Conservation (phyloP, 2,113 vertebrate species). For the Prunella fulvescens region DNA sequence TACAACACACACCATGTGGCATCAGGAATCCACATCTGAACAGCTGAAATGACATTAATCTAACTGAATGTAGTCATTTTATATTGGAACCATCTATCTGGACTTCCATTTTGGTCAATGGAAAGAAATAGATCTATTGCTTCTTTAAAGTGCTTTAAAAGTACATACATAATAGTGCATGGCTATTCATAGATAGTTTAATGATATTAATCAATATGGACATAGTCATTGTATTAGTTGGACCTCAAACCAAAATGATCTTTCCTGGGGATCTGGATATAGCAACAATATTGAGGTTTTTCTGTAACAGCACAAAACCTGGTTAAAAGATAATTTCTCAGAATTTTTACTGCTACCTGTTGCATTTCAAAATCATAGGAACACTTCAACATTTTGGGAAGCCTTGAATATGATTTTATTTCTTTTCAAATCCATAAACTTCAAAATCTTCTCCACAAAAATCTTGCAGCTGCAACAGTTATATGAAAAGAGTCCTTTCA, state of each 20-base stretch:
- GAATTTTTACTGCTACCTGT: neutral
- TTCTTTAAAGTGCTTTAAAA: neutral
- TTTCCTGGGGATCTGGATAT: neutral
- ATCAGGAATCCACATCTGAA: neutral
- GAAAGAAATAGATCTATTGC: neutral
- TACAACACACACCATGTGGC: neutral
- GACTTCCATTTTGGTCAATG: neutral
- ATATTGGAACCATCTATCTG: neutral
- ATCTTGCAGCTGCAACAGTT: neutral
- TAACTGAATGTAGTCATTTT: neutral
- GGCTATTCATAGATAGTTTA: neutral
- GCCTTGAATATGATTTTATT: neutral
- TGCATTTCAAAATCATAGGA: neutral
- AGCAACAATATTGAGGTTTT: neutral
- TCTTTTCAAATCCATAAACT: neutral
- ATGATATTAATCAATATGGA: neutral
- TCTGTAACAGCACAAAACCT: neutral
- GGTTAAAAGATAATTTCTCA: neutral
- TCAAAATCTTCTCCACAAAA: neutral
- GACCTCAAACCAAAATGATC: neutral
- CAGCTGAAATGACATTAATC: neutral
- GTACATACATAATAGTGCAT: rapidly evolving
- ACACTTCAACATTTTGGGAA: neutral
- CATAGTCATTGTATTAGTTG: neutral
- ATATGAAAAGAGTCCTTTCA: neutral